Percentiles rank a stretch among this genome's conserved stretches.
Conservation (phyloP, 35 echinoderm and acorn worm species). For the Heliocidaris erythrogramma region DNA sequence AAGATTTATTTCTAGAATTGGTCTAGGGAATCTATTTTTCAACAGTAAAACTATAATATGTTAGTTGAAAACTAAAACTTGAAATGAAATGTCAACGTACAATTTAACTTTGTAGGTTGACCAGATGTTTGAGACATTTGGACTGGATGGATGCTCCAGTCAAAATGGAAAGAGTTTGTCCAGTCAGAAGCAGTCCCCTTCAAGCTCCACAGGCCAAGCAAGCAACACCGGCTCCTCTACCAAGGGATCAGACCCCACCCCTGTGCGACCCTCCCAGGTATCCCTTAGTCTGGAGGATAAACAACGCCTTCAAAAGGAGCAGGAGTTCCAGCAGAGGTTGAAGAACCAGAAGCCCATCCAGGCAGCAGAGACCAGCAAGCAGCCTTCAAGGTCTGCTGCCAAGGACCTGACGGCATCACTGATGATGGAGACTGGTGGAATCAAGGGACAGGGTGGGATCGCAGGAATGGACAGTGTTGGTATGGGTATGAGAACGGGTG, state of each 20-base stretch:
- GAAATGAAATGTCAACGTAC: neutral
- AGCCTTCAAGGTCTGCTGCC: conserved; percentile 41
- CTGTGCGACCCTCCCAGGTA: conserved; percentile 50
- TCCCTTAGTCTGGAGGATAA: conserved; percentile 88
- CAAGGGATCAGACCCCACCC: neutral
- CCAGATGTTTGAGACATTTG: conserved; percentile 91
- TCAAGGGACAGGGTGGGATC: neutral
- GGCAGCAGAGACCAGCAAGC: neutral
- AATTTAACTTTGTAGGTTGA: conserved; percentile 62
- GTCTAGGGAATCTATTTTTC: no score
- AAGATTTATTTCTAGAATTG: no score
- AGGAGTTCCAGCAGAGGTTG: conserved; percentile 87
- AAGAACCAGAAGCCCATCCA: conserved; percentile 78
- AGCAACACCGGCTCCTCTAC: neutral
- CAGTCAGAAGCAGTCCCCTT: conserved; percentile 38
- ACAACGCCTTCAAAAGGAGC: conserved; percentile 92
- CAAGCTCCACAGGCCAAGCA: neutral
- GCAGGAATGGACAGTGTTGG: conserved; percentile 42
- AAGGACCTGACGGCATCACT: conserved; percentile 75
- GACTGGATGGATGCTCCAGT: conserved; percentile 63
- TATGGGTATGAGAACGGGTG: conserved; percentile 12
- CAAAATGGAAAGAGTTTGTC: conserved; percentile 62
- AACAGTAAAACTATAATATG: no score
- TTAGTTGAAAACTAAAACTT: no score
- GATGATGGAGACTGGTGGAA: conserved; percentile 52